Evolutionary conservation across 2,113 vertebrate genomes (phyloP).

Genomic region (Trematomus loennbergii): DNA sequence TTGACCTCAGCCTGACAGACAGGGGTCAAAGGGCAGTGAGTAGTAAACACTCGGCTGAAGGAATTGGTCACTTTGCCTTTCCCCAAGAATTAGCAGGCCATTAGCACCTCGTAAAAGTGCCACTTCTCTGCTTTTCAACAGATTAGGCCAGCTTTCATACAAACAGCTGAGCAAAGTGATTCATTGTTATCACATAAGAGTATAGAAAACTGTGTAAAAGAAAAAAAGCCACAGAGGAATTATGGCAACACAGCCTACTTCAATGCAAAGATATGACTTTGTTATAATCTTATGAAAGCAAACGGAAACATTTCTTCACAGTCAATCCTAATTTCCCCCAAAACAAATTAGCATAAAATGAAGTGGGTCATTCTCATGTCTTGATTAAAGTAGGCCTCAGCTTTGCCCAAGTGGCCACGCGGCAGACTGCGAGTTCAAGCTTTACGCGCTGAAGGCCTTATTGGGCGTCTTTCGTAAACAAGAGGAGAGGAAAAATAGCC

Average conservation of each 20-base stretch:
- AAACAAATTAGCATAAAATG: conserved; percentile 64
- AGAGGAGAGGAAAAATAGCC: conserved; percentile 49
- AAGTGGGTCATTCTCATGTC: conserved; percentile 72
- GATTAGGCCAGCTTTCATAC: conserved; percentile 69
- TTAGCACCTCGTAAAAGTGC: conserved; percentile 81
- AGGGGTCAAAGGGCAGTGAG: conserved; percentile 71
- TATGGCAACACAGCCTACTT: conserved; percentile 23
- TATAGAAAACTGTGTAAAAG: conserved; percentile 20
- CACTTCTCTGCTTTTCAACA: conserved; percentile 73
- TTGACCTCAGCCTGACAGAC: conserved; percentile 42
- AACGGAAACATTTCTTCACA: conserved; percentile 44
- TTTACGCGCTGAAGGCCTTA: conserved; percentile 43
- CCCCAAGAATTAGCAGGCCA: conserved; percentile 77
- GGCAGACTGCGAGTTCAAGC: conserved; percentile 66
- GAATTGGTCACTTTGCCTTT: conserved; percentile 79
- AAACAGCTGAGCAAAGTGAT: conserved; percentile 57
- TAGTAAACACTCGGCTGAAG: conserved; percentile 75
- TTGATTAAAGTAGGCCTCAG: conserved; percentile 70
- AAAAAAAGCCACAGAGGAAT: conserved; percentile 44
- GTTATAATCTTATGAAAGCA: conserved; percentile 48
- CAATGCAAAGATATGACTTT: conserved; percentile 54
- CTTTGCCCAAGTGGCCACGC: conserved; percentile 71
- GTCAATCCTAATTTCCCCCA: conserved; percentile 37
- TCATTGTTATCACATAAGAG: conserved; percentile 25
- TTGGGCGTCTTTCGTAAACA: conserved; percentile 68